phyloP scores from a whole-genome alignment of 2,797 vertebrate species.

The Megalops cyprinoides region DNA sequence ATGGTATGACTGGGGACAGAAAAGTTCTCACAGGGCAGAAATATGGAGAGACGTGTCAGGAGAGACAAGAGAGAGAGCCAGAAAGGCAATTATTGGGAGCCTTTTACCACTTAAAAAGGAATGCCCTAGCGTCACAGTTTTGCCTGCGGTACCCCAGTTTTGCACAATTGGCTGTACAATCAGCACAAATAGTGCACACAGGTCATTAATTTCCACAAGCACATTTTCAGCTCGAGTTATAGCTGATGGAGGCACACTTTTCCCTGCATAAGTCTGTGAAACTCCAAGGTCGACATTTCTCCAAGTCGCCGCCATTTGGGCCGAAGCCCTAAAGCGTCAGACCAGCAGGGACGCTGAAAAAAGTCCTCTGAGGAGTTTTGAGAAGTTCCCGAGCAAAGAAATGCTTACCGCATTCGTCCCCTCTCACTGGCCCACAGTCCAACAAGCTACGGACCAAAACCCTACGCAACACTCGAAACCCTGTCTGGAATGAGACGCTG shows the following conservation, averaged over 20 bases:
- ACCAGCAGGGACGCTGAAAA: background rate
- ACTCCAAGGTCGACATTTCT: background rate
- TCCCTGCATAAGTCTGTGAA: background rate
- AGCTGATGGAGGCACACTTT: background rate
- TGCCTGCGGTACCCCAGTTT: too few relatives aligned
- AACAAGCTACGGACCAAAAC: conserved; percentile 96
- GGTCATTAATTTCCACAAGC: background rate
- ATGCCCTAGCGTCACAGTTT: background rate
- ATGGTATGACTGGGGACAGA: too few relatives aligned
- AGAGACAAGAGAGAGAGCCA: too few relatives aligned
- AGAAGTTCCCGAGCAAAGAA: too few relatives aligned
- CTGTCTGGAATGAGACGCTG: conserved; percentile 90
- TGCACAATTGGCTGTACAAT: background rate
- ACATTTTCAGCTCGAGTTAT: background rate
- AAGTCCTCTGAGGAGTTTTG: too few relatives aligned
- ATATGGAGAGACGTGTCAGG: too few relatives aligned
- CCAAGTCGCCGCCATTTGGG: background rate
- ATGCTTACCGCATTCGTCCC: too few relatives aligned
- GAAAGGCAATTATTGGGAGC: background rate
- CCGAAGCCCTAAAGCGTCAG: background rate
- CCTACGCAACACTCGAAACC: conserved; percentile 92
- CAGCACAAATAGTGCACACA: background rate
- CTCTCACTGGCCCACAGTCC: too few relatives aligned
- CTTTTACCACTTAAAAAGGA: background rate
- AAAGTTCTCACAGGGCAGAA: too few relatives aligned